A percentile compares a stretch with the other conserved stretches of the same genome.
Conservation (phyloP, 2,797 vertebrate genomes). For the Sylvilagus floridanus region DNA sequence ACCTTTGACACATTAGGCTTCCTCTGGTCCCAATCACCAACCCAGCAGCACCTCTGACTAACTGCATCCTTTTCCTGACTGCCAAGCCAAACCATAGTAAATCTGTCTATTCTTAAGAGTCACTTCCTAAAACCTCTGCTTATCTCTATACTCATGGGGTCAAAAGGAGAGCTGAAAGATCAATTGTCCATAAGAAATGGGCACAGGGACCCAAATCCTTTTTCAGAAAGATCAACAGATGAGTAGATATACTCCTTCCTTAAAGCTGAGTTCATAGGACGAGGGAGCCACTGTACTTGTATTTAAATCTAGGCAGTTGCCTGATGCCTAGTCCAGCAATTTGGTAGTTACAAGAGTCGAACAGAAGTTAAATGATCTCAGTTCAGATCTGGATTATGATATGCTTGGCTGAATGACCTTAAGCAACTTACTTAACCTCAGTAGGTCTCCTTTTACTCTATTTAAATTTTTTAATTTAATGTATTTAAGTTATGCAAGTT, state of each 20-base stretch:
- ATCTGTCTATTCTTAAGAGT: background rate
- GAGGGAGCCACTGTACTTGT: background rate
- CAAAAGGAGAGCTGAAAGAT: background rate
- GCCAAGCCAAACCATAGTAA: background rate
- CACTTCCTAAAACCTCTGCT: background rate
- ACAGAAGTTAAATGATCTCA: background rate
- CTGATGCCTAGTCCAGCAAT: background rate
- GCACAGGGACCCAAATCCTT: background rate
- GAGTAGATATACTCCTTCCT: background rate
- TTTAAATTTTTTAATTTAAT: no score
- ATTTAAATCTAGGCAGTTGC: background rate
- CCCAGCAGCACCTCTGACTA: background rate
- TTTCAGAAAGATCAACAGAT: background rate
- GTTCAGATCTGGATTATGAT: background rate
- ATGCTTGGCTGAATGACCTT: background rate
- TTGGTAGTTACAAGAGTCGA: background rate
- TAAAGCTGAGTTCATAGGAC: background rate
- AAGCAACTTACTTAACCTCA: background rate
- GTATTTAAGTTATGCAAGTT: no score
- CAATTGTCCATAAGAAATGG: background rate
- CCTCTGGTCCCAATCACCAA: background rate
- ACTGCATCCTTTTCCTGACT: background rate
- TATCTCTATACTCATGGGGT: background rate
- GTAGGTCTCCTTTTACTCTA: background rate
- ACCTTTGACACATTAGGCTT: background rate